phyloP scores from a whole-genome alignment of 2,113 vertebrate species.

The Baryphthengus martii region DNA sequence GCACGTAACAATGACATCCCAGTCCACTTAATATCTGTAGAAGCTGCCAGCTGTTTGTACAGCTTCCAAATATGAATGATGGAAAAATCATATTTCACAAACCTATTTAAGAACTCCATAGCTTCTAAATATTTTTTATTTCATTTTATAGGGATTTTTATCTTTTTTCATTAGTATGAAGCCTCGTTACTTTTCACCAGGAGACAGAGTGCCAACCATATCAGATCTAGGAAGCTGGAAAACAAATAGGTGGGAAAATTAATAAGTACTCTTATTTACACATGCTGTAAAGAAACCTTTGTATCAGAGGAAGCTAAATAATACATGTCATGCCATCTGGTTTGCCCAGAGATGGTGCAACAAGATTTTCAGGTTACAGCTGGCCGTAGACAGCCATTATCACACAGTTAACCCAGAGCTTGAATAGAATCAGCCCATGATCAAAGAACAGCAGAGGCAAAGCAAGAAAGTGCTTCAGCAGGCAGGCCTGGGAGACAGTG shows the following conservation, averaged over 20 bases:
- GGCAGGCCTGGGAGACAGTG: not conserved
- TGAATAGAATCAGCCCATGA: not conserved
- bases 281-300: not conserved
- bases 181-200: not conserved
- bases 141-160: not conserved
- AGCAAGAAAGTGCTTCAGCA: not conserved
- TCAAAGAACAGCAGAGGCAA: not conserved
- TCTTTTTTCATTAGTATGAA: not conserved
- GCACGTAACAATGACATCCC: not conserved
- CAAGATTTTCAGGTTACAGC: not conserved
- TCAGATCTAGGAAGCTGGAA: not conserved
- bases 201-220: not conserved
- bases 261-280: not conserved
- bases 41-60: not conserved
- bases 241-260: constrained; percentile 27
- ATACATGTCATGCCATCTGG: not conserved
- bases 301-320: not conserved
- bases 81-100: not conserved
- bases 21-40: not conserved
- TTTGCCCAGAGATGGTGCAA: not conserved
- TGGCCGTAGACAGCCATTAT: not conserved
- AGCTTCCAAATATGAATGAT: not conserved
- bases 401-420: not conserved
- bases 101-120: not conserved
- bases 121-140: not conserved